Conservation (phyloP, 2,113 vertebrate genomes). For the Centropus unirufus region DNA sequence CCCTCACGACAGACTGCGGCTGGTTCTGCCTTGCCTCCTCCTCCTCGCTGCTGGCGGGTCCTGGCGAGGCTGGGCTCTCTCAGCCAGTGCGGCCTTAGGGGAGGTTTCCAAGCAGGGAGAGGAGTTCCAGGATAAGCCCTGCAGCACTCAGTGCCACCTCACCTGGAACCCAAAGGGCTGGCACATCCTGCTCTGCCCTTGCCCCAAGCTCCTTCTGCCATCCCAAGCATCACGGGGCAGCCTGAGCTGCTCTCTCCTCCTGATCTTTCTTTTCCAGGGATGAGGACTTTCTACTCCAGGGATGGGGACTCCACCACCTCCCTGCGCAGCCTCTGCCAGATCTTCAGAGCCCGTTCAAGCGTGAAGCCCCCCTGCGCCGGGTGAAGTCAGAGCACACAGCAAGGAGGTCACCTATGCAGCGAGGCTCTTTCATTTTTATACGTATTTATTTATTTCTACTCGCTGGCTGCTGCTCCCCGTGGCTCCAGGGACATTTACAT, state of each 20-base stretch:
- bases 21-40: background rate
- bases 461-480: background rate
- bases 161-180: background rate
- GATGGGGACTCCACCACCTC: too few species aligned
- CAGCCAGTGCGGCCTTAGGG: rapidly evolving
- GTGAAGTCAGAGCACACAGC: rapidly evolving
- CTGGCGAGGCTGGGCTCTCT: rapidly evolving
- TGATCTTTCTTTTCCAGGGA: rapidly evolving
- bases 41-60: background rate
- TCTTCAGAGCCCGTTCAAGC: too few species aligned
- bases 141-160: background rate
- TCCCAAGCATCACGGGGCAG: background rate
- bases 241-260: background rate
- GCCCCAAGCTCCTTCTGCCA: background rate
- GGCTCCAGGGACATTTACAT: background rate
- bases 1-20: background rate
- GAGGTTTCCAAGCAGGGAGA: background rate
- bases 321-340: too few species aligned
- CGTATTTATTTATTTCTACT: background rate
- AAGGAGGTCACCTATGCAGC: background rate
- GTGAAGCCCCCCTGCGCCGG: rapidly evolving
- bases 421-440: background rate
- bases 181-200: rapidly evolving
- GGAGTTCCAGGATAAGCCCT: background rate
- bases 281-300: too few species aligned